Conservation (phyloP, 92 coral and sea anemone species). For the Zoanthus sociatus region DNA sequence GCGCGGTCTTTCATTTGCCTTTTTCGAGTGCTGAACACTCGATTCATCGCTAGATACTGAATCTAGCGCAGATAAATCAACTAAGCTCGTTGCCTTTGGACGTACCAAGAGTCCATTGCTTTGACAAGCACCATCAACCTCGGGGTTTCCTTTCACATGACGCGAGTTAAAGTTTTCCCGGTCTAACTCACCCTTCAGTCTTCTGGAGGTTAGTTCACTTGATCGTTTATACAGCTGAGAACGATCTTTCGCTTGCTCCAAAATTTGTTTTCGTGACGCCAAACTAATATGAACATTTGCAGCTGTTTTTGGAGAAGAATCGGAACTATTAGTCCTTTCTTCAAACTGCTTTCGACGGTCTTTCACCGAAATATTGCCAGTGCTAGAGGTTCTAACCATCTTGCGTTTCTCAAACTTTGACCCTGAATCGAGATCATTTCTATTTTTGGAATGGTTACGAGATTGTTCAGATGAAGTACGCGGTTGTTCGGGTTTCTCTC, state of each 20-base stretch:
- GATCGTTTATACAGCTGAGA: conserved; percentile 66
- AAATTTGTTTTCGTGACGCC: conserved; percentile 80
- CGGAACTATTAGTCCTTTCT: conserved; percentile 25
- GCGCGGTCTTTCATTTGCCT: conserved; percentile 62
- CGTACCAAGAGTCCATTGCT: not conserved
- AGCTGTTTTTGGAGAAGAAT: conserved; percentile 39
- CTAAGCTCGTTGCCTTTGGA: conserved; percentile 36
- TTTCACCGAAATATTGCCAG: conserved; percentile 74
- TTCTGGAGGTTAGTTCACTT: conserved; percentile 58
- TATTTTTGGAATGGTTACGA: conserved; percentile 10
- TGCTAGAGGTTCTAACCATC: conserved; percentile 27
- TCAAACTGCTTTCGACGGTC: conserved; percentile 86
- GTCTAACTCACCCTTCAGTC: conserved; percentile 54
- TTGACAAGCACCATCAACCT: conserved; percentile 40
- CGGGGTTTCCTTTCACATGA: conserved; percentile 55
- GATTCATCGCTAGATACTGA: conserved; percentile 15
- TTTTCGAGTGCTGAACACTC: conserved; percentile 33
- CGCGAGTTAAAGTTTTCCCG: conserved; percentile 39
- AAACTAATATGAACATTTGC: conserved; percentile 54
- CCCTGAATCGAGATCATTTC: conserved; percentile 15
- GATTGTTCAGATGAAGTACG: not conserved
- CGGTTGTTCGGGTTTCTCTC: conserved; percentile 4
- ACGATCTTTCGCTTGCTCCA: conserved; percentile 64
- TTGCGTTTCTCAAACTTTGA: conserved; percentile 3
- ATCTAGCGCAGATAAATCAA: conserved; percentile 29